A percentile compares a stretch with the other conserved stretches of the same genome.
phyloP scores from a whole-genome alignment of 2,113 vertebrate species.

The Martes martes region DNA sequence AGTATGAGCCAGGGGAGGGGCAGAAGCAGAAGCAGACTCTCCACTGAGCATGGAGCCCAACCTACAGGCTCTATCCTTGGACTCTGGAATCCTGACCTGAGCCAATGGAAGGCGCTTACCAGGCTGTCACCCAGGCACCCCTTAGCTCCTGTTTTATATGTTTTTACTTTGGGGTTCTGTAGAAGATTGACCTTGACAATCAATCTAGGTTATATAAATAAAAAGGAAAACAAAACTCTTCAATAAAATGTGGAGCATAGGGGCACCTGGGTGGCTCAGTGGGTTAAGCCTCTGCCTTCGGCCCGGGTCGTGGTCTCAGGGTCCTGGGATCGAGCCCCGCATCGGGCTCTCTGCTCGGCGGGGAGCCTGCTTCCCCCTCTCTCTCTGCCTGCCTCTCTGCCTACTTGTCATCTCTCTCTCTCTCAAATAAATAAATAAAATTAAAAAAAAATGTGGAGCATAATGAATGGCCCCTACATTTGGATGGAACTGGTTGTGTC shows the following conservation, averaged over 20 bases:
- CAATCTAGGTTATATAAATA: not conserved
- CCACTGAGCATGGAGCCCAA: no score
- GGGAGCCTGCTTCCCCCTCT: no score
- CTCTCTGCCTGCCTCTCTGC: no score
- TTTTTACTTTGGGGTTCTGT: not conserved
- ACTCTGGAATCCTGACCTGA: not conserved
- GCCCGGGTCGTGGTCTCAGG: no score
- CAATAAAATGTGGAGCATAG: not conserved
- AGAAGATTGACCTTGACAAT: not conserved
- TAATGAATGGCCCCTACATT: not conserved
- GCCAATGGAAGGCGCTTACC: not conserved
- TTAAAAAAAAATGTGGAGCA: not conserved
- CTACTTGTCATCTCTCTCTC: no score
- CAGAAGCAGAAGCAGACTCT: not conserved
- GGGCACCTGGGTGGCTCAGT: no score
- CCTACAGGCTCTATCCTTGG: no score
- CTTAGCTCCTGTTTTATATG: not conserved
- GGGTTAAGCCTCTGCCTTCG: no score
- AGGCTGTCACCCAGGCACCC: not conserved
- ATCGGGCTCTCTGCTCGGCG: no score
- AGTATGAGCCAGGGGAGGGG: not conserved
- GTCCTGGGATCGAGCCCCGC: no score
- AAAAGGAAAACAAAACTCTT: not conserved
- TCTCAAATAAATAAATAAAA: no score
- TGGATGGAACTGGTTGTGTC: not conserved